Evolutionary conservation across 2,888 invertebrate genomes (phyloP).

Genomic region (Disparrhopalites patrizii): DNA sequence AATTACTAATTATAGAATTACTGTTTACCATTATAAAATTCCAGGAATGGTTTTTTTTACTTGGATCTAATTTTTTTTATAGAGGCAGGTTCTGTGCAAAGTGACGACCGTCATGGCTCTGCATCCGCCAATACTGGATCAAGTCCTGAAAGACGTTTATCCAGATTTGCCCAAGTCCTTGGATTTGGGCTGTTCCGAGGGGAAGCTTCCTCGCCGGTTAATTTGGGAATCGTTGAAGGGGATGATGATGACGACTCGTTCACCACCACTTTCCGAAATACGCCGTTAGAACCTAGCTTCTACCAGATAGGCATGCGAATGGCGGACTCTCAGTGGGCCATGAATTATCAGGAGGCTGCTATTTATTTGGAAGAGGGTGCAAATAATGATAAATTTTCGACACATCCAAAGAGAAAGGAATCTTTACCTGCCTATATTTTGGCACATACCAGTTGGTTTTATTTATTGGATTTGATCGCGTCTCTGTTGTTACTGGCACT

Average conservation of each 20-base stretch:
- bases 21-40: too few species aligned
- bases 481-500: constrained; percentile 69
- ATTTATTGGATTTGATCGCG: constrained; percentile 71
- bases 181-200: constrained; percentile 30
- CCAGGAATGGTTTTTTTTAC: too few species aligned
- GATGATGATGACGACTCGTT: constrained; percentile 53
- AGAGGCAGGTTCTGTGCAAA: not conserved
- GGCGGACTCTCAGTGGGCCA: constrained; percentile 65
- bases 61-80: too few species aligned
- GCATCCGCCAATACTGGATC: not conserved
- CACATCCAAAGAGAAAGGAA: constrained; percentile 75
- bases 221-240: constrained; percentile 51
- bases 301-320: constrained; percentile 47
- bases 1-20: too few species aligned
- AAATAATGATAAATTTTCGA: constrained; percentile 87
- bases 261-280: constrained; percentile 52
- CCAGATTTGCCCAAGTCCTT: constrained; percentile 45
- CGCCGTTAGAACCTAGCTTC: constrained; percentile 52
- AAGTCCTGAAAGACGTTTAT: constrained; percentile 23
- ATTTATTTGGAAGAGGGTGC: constrained; percentile 85
- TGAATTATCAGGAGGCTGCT: constrained; percentile 66
- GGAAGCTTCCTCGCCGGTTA: constrained; percentile 32
- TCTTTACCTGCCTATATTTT: constrained; percentile 80
- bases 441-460: constrained; percentile 84
- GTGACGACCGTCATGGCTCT: not conserved